Conservation (phyloP, 2,888 invertebrate species). For the Halictus ligatus region DNA sequence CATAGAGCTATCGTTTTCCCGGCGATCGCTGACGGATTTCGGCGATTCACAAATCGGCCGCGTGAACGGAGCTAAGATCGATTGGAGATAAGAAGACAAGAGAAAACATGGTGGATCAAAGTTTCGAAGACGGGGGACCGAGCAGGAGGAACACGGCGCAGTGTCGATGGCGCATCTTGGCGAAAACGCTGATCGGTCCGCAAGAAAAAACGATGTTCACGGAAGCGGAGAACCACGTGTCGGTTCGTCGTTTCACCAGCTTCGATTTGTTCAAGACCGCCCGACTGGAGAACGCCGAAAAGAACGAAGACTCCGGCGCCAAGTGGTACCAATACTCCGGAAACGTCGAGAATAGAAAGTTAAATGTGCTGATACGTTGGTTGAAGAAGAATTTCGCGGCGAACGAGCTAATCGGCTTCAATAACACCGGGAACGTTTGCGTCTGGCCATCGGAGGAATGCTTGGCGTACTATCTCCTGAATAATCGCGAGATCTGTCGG, state of each 20-base stretch:
- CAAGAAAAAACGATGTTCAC: constrained; percentile 57
- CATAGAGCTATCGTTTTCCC: not conserved
- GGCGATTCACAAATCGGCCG: not conserved
- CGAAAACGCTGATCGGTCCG: constrained; percentile 86
- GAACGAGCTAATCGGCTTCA: constrained; percentile 91
- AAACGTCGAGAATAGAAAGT: constrained; percentile 84
- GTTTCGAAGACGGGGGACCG: constrained; percentile 54
- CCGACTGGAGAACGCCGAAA: constrained; percentile 69
- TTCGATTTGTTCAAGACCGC: constrained; percentile 81
- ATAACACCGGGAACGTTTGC: constrained; percentile 92
- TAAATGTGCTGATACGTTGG: constrained; percentile 87
- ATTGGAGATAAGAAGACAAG: not conserved
- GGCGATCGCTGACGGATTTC: not conserved
- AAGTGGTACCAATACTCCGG: constrained; percentile 88
- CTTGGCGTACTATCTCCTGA: constrained; percentile 88
- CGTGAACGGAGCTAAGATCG: not conserved
- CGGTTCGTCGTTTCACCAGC: constrained; percentile 83
- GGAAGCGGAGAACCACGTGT: constrained; percentile 70
- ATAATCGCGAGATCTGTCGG: constrained; percentile 88
- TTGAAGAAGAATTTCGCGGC: constrained; percentile 88
- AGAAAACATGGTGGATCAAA: not conserved
- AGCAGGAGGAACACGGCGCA: constrained; percentile 84
- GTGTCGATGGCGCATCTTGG: constrained; percentile 89
- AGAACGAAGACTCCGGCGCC: constrained; percentile 68
- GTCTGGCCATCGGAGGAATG: constrained; percentile 93